Percentiles rank a stretch among this genome's conserved stretches.
phyloP scores from a whole-genome alignment of 2,797 vertebrate genomes.

The Xiphorhynchus erythropygius region DNA sequence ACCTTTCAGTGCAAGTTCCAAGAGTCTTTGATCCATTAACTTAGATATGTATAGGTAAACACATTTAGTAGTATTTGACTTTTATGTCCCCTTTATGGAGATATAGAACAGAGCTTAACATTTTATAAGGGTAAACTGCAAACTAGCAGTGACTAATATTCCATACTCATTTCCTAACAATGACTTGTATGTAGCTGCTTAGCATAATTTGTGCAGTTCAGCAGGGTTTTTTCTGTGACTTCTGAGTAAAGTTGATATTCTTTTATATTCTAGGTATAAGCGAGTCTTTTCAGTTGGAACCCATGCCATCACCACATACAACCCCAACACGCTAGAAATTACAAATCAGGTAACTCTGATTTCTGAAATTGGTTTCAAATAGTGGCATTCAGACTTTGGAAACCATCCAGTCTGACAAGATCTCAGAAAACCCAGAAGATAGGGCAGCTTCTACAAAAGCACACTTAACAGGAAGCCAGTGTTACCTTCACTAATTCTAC shows the following conservation, averaged over 20 bases:
- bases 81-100: neutral
- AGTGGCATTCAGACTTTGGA: neutral
- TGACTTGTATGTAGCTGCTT: neutral
- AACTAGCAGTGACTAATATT: neutral
- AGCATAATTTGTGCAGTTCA: neutral
- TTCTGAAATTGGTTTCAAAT: neutral
- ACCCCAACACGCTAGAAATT: constrained; percentile 96
- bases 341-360: constrained; percentile 91
- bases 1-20: neutral
- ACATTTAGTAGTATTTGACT: neutral
- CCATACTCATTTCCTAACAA: neutral
- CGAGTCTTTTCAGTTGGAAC: constrained; percentile 97
- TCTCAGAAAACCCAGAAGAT: neutral
- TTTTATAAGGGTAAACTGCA: neutral
- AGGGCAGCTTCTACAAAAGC: neutral
- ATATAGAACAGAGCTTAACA: neutral
- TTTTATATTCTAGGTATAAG: constrained; percentile 85
- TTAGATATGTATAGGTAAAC: neutral
- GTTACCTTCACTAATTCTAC: neutral
- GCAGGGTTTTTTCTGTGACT: neutral
- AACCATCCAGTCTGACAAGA: neutral
- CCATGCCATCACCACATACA: constrained; percentile 96
- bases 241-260: neutral
- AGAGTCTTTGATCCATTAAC: neutral
- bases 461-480: neutral